Percentiles rank a stretch among this genome's conserved stretches.
Evolutionary conservation across 2,113 vertebrate species (phyloP).

Genomic region (Indri indri): DNA sequence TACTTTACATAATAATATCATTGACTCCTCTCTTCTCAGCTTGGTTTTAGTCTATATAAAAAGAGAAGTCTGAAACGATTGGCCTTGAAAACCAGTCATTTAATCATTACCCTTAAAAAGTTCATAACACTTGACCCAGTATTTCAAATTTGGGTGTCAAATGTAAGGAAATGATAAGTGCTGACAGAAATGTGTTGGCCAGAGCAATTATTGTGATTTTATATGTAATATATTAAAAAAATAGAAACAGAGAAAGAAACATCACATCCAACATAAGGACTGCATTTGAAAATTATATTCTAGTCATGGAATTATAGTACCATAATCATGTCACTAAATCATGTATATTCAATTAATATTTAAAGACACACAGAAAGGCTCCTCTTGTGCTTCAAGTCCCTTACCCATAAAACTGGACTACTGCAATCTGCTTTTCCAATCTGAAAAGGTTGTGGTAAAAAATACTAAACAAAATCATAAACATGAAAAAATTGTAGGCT

Average conservation of each 20-base stretch:
- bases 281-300: background rate
- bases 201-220: background rate
- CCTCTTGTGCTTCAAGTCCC: background rate
- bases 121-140: background rate
- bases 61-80: background rate
- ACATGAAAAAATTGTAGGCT: background rate
- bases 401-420: background rate
- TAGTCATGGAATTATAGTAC: background rate
- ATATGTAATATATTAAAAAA: background rate
- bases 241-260: background rate
- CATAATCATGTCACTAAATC: background rate
- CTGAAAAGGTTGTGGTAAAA: background rate
- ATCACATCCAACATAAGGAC: background rate
- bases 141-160: background rate
- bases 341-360: background rate
- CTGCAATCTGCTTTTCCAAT: background rate
- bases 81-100: background rate
- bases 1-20: background rate
- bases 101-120: background rate
- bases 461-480: background rate
- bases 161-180: background rate
- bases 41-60: background rate
- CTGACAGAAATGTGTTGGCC: background rate
- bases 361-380: background rate
- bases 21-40: rapidly evolving